Conservation (phyloP, 2,888 invertebrate species). For the Malachius bipustulatus region DNA sequence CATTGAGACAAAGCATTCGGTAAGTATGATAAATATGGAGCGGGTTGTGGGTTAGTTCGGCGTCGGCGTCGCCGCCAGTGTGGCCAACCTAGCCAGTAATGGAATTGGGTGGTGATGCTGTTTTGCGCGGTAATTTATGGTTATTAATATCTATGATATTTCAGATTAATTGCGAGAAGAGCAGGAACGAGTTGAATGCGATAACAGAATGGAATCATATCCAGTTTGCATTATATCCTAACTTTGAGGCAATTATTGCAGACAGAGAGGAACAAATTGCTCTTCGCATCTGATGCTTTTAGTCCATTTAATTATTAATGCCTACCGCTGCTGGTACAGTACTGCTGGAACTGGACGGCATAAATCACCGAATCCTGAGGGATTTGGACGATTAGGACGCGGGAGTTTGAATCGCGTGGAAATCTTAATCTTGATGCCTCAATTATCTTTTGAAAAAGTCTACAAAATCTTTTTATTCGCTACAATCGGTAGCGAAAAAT, state of each 20-base stretch:
- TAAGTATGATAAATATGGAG: too few relatives aligned
- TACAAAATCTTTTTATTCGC: too few relatives aligned
- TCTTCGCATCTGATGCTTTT: background rate
- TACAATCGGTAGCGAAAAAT: too few relatives aligned
- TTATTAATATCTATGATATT: conserved; percentile 32
- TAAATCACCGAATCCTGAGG: too few relatives aligned
- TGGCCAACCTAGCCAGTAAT: conserved; percentile 25
- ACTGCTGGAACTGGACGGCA: too few relatives aligned
- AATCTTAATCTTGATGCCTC: too few relatives aligned
- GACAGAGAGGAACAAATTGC: background rate
- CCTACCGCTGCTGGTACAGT: background rate
- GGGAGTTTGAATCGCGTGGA: too few relatives aligned
- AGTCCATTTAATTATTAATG: background rate
- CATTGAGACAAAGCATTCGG: too few relatives aligned
- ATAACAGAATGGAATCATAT: conserved; percentile 3
- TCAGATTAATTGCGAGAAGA: conserved; percentile 2
- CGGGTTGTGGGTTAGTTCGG: too few relatives aligned
- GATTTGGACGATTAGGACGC: too few relatives aligned
- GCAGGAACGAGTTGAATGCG: conserved; percentile 3
- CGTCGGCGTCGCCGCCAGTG: conserved; percentile 2
- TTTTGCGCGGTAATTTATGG: conserved; percentile 35
- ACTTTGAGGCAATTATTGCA: conserved; percentile 1
- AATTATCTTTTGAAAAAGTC: too few relatives aligned
- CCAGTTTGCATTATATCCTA: conserved; percentile 1
- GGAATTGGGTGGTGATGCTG: conserved; percentile 32